phyloP scores from a whole-genome alignment of 1,140 invertebrate species.

The Aphidius gifuensis region DNA sequence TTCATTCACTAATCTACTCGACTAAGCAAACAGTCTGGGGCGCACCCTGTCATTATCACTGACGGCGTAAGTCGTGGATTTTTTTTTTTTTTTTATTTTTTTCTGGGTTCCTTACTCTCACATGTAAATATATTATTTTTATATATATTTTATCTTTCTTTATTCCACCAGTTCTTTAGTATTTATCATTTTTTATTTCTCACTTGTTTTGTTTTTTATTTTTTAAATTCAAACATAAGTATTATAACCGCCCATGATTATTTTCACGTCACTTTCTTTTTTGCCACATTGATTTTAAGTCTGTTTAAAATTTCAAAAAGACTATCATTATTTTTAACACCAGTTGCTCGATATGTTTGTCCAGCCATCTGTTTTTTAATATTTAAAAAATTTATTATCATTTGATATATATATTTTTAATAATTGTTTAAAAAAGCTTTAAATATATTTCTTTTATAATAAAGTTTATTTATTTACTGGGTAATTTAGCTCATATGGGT shows the following conservation, averaged over 20 bases:
- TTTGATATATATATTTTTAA: too few species aligned
- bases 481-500: too few species aligned
- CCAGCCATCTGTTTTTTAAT: too few species aligned
- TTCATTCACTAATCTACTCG: conserved; percentile 56
- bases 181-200: conserved; percentile 19
- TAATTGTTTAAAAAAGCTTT: too few species aligned
- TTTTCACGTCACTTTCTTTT: conserved; percentile 46
- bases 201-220: conserved; percentile 13
- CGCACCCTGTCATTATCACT: conserved; percentile 49
- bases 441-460: too few species aligned
- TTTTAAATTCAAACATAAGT: conserved; percentile 6
- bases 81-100: conserved; percentile 8
- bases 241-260: conserved; percentile 32
- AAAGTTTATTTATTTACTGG: too few species aligned
- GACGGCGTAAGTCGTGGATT: conserved; percentile 51
- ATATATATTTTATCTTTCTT: conserved; percentile 6
- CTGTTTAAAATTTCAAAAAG: neutral
- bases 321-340: conserved; percentile 11
- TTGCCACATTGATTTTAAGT: conserved; percentile 39
- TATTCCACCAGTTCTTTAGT: conserved; percentile 7
- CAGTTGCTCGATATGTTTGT: neutral
- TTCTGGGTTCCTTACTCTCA: neutral
- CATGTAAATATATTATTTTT: conserved; percentile 3
- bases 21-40: conserved; percentile 53
- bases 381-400: too few species aligned